These are phyloP conservation scores for Sylvilagus bachmani DNA, from an alignment of 2,113 vertebrate species.

Conservation along the genomic window DNA sequence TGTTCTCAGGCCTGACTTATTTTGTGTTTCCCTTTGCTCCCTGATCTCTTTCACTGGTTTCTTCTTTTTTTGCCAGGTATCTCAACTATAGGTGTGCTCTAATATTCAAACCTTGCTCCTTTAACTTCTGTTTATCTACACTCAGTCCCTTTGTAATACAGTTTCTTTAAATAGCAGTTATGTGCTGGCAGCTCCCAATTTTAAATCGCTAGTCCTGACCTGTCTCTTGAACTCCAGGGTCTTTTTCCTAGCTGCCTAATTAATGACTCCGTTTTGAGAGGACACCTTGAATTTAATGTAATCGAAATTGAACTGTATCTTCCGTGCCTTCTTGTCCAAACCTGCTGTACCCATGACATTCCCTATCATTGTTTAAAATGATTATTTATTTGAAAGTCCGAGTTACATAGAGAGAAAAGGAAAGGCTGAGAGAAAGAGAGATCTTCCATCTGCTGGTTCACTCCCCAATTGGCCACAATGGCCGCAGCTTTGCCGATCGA, in stretches of 20 bases:
- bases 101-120: background rate
- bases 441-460: no score
- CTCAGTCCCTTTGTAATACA: background rate
- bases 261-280: background rate
- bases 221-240: background rate
- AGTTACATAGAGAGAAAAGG: no score
- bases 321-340: background rate
- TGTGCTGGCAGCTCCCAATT: background rate
- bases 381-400: no score
- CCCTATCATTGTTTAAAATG: no score
- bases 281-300: background rate
- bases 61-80: slow-evolving; percentile 7
- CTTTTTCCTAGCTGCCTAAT: background rate
- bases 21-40: background rate
- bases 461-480: no score
- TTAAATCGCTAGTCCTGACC: background rate
- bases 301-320: slow-evolving; percentile 25
- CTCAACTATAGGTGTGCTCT: background rate
- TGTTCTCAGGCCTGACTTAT: background rate
- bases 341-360: background rate
- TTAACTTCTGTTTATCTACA: background rate
- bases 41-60: background rate
- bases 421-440: no score
- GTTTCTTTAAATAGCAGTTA: background rate
- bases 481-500: no score